Evolutionary conservation across 2,797 vertebrate species (phyloP).

Genomic region (Percopsis omiscomaycus): DNA sequence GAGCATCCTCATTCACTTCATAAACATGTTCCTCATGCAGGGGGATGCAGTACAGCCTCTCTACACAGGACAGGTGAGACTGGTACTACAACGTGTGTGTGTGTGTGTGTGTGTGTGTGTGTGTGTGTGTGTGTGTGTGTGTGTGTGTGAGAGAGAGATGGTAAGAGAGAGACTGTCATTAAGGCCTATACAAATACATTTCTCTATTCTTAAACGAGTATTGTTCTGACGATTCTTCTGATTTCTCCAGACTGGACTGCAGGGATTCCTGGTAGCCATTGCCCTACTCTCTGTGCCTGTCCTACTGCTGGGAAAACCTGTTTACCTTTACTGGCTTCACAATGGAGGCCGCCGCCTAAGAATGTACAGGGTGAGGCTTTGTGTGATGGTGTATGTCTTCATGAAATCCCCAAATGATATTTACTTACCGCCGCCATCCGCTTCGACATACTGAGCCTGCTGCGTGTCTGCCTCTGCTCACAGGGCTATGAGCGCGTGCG

Average conservation of each 20-base stretch:
- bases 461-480: neutral
- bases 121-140: no score
- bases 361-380: conserved; percentile 83
- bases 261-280: conserved; percentile 83
- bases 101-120: no score
- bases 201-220: neutral
- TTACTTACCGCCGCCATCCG: no score
- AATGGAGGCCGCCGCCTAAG: conserved; percentile 79
- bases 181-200: no score
- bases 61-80: conserved; percentile 86
- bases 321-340: conserved; percentile 91
- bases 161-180: no score
- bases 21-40: conserved; percentile 97
- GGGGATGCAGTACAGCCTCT: conserved; percentile 63
- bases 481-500: conserved; percentile 90
- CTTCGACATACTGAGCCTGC: no score
- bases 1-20: conserved; percentile 95
- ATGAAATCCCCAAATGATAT: no score
- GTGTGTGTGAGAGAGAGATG: no score
- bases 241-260: conserved; percentile 78
- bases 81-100: no score
- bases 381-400: neutral
- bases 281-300: conserved; percentile 88
- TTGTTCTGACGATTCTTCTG: neutral
- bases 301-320: conserved; percentile 90